Evolutionary conservation across 2,113 vertebrate genomes (phyloP).

Genomic region (Protobothrops flavoviridis): DNA sequence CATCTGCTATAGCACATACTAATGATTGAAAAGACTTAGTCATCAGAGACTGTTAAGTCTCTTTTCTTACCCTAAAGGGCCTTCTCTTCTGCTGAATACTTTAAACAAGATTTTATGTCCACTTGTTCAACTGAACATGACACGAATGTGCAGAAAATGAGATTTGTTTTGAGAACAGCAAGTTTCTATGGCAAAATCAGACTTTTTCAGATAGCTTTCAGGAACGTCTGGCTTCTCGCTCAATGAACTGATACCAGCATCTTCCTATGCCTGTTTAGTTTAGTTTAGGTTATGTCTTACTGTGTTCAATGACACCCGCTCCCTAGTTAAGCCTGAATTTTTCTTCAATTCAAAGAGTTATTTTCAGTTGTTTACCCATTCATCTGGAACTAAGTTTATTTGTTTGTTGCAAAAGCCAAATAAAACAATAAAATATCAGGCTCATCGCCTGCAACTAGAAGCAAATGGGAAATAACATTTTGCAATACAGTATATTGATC

Average conservation of each 20-base stretch:
- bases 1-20: background rate
- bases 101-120: background rate
- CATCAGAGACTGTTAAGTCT: background rate
- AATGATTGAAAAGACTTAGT: background rate
- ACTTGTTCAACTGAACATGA: background rate
- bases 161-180: background rate
- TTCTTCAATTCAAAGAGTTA: background rate
- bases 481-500: background rate
- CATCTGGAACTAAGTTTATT: background rate
- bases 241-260: background rate
- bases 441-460: background rate
- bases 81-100: background rate
- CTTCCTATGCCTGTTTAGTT: background rate
- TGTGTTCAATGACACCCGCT: background rate
- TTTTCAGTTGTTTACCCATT: background rate
- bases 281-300: background rate
- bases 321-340: background rate
- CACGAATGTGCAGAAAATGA: background rate
- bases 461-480: background rate
- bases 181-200: background rate
- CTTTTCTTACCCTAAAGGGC: too few species aligned
- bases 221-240: background rate
- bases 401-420: background rate
- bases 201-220: background rate
- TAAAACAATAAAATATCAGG: background rate